A percentile compares a stretch with the other conserved stretches of the same genome.
Evolutionary conservation across 2,797 vertebrate genomes (phyloP).

Genomic region (Rhynchonycteris naso): DNA sequence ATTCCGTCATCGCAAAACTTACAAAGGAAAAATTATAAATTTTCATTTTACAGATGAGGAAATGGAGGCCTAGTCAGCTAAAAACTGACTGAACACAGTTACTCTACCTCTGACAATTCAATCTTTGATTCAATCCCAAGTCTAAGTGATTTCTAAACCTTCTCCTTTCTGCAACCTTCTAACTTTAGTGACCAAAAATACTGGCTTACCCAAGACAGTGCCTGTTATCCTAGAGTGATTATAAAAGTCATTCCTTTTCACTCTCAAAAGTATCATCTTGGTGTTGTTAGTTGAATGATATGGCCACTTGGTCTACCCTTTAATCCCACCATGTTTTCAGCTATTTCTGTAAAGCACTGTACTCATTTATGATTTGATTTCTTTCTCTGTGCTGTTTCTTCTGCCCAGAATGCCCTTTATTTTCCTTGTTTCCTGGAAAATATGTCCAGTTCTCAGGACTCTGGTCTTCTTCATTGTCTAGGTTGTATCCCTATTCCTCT

Average conservation of each 20-base stretch:
- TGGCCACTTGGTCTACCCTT: background rate
- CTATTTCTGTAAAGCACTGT: background rate
- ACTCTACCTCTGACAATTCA: background rate
- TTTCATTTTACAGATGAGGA: background rate
- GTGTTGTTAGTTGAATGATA: background rate
- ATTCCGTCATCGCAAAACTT: background rate
- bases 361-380: background rate
- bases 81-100: background rate
- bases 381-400: background rate
- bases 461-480: background rate
- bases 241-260: background rate
- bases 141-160: background rate
- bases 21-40: background rate
- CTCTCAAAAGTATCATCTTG: background rate
- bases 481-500: background rate
- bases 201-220: background rate
- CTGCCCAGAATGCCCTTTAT: background rate
- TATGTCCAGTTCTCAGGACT: background rate
- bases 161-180: background rate
- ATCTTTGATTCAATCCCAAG: background rate
- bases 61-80: background rate
- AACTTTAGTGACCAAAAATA: background rate
- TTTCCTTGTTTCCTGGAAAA: background rate
- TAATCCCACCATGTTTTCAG: background rate
- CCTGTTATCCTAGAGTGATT: background rate